Conservation (phyloP, 2,888 invertebrate species). For the Priocnemis perturbator region DNA sequence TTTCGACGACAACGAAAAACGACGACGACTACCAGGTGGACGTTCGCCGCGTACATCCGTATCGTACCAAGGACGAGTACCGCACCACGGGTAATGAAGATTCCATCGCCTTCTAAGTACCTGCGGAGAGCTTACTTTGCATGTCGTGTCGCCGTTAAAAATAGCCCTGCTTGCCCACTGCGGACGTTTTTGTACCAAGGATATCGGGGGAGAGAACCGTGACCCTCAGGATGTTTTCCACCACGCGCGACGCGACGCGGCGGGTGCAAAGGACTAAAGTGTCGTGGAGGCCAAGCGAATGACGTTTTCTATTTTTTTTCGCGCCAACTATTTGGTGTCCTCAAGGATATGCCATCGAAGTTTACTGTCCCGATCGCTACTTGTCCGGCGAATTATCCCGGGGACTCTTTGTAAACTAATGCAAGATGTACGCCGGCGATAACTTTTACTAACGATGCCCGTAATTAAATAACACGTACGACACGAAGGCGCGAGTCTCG, state of each 20-base stretch:
- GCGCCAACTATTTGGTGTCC: no score
- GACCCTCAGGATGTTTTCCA: slow-evolving; percentile 40
- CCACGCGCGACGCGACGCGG: slow-evolving; percentile 10
- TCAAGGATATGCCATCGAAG: no score
- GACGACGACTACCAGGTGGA: not conserved
- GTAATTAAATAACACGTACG: no score
- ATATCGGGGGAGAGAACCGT: slow-evolving; percentile 25
- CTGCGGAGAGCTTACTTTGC: slow-evolving; percentile 26
- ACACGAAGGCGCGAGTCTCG: no score
- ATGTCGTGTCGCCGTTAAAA: slow-evolving; percentile 32
- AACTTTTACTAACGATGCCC: no score
- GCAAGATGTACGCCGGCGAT: no score
- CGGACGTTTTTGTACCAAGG: slow-evolving; percentile 33
- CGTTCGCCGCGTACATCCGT: slow-evolving; percentile 18
- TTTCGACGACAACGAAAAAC: slow-evolving; percentile 5
- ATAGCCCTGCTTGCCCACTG: slow-evolving; percentile 16
- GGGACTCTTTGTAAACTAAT: no score
- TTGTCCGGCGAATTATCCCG: slow-evolving; percentile 6
- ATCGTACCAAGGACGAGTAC: slow-evolving; percentile 26
- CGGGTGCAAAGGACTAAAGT: slow-evolving; percentile 10
- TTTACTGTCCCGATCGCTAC: not conserved
- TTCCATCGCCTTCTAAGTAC: slow-evolving; percentile 36
- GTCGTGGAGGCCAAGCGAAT: slow-evolving; percentile 21
- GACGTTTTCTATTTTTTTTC: slow-evolving; percentile 24
- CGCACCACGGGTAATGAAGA: slow-evolving; percentile 27